These are phyloP conservation scores for Podarcis muralis DNA, from an alignment of 2,113 vertebrate species.

Conservation along the genomic window DNA sequence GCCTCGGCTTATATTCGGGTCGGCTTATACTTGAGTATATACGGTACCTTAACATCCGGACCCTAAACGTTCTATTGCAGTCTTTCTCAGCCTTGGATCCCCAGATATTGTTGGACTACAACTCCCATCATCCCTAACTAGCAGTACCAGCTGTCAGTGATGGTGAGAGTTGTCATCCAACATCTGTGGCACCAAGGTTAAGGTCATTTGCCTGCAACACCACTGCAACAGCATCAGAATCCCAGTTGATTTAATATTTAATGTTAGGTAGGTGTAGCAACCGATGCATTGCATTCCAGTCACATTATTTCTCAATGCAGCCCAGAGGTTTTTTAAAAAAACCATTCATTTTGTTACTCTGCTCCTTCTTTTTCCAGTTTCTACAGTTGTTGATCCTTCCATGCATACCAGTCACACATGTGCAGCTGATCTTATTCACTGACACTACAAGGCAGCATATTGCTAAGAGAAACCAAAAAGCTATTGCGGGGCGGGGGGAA, in stretches of 20 bases:
- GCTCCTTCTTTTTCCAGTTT: background rate
- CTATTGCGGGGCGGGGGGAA: background rate
- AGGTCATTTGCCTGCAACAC: background rate
- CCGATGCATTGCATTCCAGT: background rate
- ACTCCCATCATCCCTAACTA: no score
- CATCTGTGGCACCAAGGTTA: no score
- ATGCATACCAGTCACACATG: no score
- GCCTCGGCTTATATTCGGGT: no score
- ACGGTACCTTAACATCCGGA: background rate
- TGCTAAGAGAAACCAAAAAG: background rate
- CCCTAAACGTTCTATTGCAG: no score
- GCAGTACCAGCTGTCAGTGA: no score
- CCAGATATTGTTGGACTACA: no score
- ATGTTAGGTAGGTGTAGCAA: background rate
- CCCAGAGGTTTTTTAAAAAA: background rate
- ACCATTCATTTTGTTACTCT: background rate
- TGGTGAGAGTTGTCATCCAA: no score
- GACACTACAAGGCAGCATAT: background rate
- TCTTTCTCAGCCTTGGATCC: no score
- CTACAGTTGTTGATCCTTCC: background rate
- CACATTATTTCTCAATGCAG: background rate
- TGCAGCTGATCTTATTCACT: background rate
- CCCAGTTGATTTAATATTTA: background rate
- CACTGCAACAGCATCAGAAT: background rate
- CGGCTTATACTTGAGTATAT: no score